phyloP scores from a whole-genome alignment of 30 jellyfish, hydroid and myxozoan species.

The Cassiopea andromeda region DNA sequence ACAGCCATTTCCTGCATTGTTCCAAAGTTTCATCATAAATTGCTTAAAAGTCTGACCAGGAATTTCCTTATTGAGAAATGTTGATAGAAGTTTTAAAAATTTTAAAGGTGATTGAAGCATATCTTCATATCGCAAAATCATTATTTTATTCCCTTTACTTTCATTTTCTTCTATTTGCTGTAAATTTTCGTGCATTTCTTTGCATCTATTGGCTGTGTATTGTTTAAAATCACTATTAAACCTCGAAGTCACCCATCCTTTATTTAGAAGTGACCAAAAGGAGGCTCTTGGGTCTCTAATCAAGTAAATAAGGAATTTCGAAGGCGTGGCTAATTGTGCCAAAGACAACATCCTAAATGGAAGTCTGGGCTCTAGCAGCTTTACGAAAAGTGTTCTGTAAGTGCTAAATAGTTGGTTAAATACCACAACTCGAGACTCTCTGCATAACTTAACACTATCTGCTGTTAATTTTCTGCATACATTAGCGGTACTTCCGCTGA shows the following conservation, averaged over 20 bases:
- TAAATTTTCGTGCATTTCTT: slow-evolving; percentile 46
- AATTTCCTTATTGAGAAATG: background rate
- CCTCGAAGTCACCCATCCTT: slow-evolving; percentile 68
- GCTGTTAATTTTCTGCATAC: slow-evolving; percentile 6
- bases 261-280: slow-evolving; percentile 70
- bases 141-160: background rate
- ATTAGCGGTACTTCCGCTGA: background rate
- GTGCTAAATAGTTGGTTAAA: slow-evolving; percentile 20
- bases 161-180: background rate
- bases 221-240: slow-evolving; percentile 13
- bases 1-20: background rate
- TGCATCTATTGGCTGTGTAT: slow-evolving; percentile 49
- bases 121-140: slow-evolving; percentile 35
- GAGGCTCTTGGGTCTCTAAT: slow-evolving; percentile 81
- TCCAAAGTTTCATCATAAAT: background rate
- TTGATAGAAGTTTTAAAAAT: background rate
- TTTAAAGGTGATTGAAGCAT: background rate
- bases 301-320: slow-evolving; percentile 24
- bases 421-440: background rate
- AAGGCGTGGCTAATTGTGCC: background rate
- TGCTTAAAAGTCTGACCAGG: background rate
- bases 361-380: slow-evolving; percentile 38
- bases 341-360: background rate
- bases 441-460: slow-evolving; percentile 22
- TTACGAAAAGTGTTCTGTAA: background rate